Conservation (phyloP, 2,797 vertebrate species). For the Chromis chromis region DNA sequence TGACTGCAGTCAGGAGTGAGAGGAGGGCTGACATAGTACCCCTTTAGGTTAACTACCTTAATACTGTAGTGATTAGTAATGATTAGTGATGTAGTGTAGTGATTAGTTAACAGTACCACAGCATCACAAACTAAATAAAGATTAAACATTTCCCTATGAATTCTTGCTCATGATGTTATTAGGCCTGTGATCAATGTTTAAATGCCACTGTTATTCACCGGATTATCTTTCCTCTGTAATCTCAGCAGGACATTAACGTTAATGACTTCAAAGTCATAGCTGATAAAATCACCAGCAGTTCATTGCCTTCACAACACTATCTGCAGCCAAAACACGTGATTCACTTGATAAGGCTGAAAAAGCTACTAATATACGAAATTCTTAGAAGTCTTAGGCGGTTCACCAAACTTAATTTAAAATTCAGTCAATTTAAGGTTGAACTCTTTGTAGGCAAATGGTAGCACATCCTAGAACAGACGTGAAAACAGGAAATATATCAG, state of each 20-base stretch:
- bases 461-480: rapidly evolving
- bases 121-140: neutral
- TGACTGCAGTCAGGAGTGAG: conserved; percentile 52
- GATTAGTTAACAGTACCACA: neutral
- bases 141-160: neutral
- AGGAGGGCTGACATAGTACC: neutral
- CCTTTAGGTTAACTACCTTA: neutral
- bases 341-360: neutral
- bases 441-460: rapidly evolving
- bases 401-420: conserved; percentile 10
- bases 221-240: neutral
- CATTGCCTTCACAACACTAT: conserved; percentile 5
- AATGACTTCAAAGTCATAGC: neutral
- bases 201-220: neutral
- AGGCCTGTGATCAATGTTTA: neutral
- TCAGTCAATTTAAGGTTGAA: neutral
- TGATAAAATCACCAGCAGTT: conserved; percentile 21
- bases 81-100: too few species aligned
- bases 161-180: neutral
- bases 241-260: neutral
- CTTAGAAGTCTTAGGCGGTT: rapidly evolving
- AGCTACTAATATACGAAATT: too few species aligned
- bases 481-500: rapidly evolving
- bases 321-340: conserved; percentile 34
- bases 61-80: neutral